Evolutionary conservation across 1,140 invertebrate genomes (phyloP), one percentile per base, ranked within the genome.

Genomic region (Cherax quadricarinatus): DNA sequence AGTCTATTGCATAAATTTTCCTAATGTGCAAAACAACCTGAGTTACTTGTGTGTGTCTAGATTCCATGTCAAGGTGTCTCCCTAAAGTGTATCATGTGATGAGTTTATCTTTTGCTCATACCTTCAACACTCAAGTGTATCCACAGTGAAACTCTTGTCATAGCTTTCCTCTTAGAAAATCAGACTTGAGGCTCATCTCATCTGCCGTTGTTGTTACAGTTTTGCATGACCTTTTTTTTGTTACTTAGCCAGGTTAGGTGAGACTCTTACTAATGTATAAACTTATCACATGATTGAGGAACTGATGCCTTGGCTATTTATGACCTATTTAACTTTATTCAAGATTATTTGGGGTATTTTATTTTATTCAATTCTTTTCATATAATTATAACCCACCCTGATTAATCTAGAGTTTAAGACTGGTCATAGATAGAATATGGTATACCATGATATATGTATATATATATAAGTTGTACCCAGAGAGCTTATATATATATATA

Each of bases 401-500:
- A 75, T 9, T 30, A 75, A 75, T 75, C 24, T 5, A 75, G 21
- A 75, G 3, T 75, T 2, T 24, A 30, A 75, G 70, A 75, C 10
- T 75, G 70, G 24, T 75, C 70, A 30, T 75, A 75, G 18, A 70
- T 70, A 70, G n/a, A 75, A 30, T 75, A 75, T 75, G n/a, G 70
- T 75, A 30, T 75, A 30, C 70, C n/a, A 21, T 12, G 66, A 70
- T 70, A 89, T 89, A 81, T 88, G 79, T 88, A 81, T 88, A 62
- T 89, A 62, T 89, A 62, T 30, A n/a, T 30, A 75, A n/a, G n/a
- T n/a, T n/a, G n/a, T n/a, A n/a, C n/a, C n/a, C n/a, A n/a, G n/a
- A n/a, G n/a, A n/a, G n/a, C n/a, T n/a, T 21, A 57, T 41, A 70
- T 70, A 89, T 89, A 81, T 88, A 66, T 88, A 81, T 88, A 81